phyloP scores from a whole-genome alignment of 92 coral and sea anemone species.

The Porites cylindrica region DNA sequence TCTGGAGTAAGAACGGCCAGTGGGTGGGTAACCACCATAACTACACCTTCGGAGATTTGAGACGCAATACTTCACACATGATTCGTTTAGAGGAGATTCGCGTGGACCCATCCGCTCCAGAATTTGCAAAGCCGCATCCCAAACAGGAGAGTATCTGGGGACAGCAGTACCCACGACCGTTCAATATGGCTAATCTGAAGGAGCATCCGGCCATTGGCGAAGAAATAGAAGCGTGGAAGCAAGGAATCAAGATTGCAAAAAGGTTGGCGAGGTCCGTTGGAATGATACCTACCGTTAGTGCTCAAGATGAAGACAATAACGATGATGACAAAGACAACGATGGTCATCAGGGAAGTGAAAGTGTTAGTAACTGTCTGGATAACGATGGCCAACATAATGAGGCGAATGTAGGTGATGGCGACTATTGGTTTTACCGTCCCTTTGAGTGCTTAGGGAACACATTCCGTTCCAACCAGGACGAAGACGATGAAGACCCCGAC shows the following conservation, averaged over 20 bases:
- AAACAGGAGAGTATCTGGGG: not conserved
- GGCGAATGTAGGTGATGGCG: not conserved
- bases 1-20: conserved; percentile 60
- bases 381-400: not conserved
- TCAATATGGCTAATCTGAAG: not conserved
- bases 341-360: too few relatives aligned
- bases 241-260: not conserved
- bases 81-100: not conserved
- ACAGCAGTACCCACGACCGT: not conserved
- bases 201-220: not conserved
- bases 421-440: too few relatives aligned
- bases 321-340: too few relatives aligned
- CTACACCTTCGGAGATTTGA: conserved; percentile 9
- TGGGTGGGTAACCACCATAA: conserved; percentile 65
- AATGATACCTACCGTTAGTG: too few relatives aligned
- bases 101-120: not conserved
- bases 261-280: not conserved
- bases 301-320: too few relatives aligned
- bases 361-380: not conserved
- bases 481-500: not conserved
- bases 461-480: not conserved
- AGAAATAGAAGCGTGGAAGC: not conserved
- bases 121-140: not conserved
- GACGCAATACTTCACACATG: not conserved
- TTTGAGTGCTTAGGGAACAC: not conserved